Conservation (phyloP, 2,797 vertebrate species). For the Antrozous pallidus region DNA sequence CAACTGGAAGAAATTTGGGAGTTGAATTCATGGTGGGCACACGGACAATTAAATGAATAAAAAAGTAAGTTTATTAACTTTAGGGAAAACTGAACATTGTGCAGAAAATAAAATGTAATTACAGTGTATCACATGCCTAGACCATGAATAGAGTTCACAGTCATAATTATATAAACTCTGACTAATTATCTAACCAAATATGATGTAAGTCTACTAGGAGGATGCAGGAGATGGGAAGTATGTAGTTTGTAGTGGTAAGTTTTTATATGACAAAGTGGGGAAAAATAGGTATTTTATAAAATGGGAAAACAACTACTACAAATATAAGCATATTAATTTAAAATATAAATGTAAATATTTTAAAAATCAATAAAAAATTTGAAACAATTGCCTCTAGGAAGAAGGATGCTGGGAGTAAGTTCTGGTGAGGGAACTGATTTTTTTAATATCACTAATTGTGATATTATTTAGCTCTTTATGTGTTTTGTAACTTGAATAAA, state of each 20-base stretch:
- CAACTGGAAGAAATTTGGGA: neutral
- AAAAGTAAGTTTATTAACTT: neutral
- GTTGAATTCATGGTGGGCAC: neutral
- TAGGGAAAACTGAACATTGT: neutral
- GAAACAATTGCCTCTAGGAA: neutral
- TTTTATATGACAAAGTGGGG: neutral
- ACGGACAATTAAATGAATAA: neutral
- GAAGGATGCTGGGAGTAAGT: neutral
- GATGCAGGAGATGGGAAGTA: neutral
- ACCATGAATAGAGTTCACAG: neutral
- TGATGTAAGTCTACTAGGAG: neutral
- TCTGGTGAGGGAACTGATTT: neutral
- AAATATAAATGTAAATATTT: neutral
- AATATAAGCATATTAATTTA: neutral
- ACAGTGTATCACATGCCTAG: neutral
- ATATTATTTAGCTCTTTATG: neutral
- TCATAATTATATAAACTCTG: neutral
- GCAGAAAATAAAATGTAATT: neutral
- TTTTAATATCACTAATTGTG: neutral
- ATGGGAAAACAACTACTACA: neutral
- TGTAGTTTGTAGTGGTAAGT: neutral
- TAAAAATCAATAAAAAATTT: neutral
- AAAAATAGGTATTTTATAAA: constrained; percentile 10
- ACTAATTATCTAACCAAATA: neutral
- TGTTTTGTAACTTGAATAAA: neutral